phyloP scores from a whole-genome alignment of 2,888 invertebrate species.

The Clusia tigrina region DNA sequence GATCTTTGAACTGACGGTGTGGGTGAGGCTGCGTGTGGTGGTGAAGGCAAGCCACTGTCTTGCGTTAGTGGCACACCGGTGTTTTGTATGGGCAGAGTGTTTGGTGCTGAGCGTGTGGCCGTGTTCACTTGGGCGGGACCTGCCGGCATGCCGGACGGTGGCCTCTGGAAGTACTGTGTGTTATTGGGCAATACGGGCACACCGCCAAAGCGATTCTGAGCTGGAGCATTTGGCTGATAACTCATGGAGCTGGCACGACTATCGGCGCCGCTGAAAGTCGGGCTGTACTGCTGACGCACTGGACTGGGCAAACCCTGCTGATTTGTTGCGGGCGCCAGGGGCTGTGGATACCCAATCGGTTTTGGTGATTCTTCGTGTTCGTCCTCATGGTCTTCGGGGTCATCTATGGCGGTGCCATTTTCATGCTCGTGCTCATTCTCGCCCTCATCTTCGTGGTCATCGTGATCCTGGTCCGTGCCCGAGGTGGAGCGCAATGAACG shows the following conservation, averaged over 20 bases:
- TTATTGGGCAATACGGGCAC: constrained; percentile 60
- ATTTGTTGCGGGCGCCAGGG: constrained; percentile 53
- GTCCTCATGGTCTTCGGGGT: constrained; percentile 33
- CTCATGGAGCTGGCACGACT: constrained; percentile 58
- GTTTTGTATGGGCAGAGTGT: constrained; percentile 31
- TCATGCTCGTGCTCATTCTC: constrained; percentile 19
- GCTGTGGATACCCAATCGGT: constrained; percentile 48
- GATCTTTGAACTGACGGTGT: constrained; percentile 61
- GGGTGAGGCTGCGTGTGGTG: constrained; percentile 60
- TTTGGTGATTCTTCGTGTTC: constrained; percentile 34
- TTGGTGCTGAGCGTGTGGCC: constrained; percentile 45
- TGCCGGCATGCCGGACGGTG: constrained; percentile 46
- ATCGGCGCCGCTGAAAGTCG: constrained; percentile 62
- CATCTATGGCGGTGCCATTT: constrained; percentile 37
- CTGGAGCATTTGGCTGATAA: constrained; percentile 50
- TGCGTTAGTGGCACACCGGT: constrained; percentile 52
- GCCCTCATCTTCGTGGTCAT: constrained; percentile 41
- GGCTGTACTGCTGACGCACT: constrained; percentile 58
- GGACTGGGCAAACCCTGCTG: constrained; percentile 15
- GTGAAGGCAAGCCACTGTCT: constrained; percentile 60
- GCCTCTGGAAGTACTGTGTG: constrained; percentile 55
- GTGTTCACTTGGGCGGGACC: constrained; percentile 35
- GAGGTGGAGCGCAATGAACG: constrained; percentile 66
- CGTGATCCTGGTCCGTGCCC: constrained; percentile 59
- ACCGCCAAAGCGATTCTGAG: constrained; percentile 60